phyloP scores from a whole-genome alignment of 2,113 vertebrate genomes.

The Ceuthmochares aereus region DNA sequence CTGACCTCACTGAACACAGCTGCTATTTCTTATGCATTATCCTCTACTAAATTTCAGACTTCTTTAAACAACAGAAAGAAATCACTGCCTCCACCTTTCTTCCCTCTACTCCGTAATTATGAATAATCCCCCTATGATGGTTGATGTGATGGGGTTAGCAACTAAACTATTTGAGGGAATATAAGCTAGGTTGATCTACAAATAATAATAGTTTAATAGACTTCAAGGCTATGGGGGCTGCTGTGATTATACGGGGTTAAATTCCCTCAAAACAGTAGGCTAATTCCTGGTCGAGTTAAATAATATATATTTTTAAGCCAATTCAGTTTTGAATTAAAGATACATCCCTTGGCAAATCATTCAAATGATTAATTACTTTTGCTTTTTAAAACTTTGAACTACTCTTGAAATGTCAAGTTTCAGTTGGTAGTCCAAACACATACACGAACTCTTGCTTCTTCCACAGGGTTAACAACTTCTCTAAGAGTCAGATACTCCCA shows the following conservation, averaged over 20 bases:
- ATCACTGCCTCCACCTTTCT: not conserved
- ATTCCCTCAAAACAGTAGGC: not conserved
- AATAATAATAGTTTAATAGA: not conserved
- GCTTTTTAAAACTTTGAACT: not conserved
- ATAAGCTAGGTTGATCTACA: not conserved
- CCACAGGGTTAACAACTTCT: not conserved
- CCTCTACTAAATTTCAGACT: not conserved
- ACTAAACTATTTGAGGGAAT: not conserved
- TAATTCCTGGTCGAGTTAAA: not conserved
- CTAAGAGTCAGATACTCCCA: not conserved
- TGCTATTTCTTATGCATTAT: not conserved
- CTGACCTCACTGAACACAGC: not conserved
- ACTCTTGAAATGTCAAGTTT: not conserved
- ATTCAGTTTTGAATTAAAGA: constrained; percentile 4
- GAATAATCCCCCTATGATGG: not conserved
- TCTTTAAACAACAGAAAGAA: constrained; percentile 20
- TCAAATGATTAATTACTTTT: constrained; percentile 19
- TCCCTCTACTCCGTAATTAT: constrained; percentile 17
- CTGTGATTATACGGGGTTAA: constrained; percentile 11
- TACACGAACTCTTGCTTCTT: not conserved
- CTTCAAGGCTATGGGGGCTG: not conserved
- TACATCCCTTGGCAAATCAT: not conserved
- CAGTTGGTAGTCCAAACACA: not conserved
- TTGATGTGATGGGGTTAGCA: not conserved
- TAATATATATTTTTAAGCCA: not conserved